Evolutionary conservation across 2,888 invertebrate genomes (phyloP).

Genomic region (Peribatodes rhomboidaria): DNA sequence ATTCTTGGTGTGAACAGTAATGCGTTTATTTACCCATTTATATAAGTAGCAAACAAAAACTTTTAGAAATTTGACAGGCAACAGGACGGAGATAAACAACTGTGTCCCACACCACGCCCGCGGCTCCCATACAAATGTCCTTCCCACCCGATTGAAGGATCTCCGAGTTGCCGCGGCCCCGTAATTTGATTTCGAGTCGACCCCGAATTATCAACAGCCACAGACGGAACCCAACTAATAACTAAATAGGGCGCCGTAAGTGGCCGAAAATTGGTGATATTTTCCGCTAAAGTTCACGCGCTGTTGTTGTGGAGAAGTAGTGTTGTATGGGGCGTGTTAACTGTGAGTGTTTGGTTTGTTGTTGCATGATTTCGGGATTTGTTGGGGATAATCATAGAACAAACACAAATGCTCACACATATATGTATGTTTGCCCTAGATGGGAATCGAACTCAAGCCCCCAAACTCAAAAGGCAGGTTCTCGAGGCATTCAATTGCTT

Average conservation of each 20-base stretch:
- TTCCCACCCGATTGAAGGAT: conserved; percentile 16
- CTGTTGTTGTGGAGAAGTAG: background rate
- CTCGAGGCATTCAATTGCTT: too few relatives aligned
- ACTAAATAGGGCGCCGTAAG: conserved; percentile 15
- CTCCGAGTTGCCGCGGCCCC: conserved; percentile 25
- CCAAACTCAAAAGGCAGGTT: too few relatives aligned
- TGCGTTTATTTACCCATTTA: too few relatives aligned
- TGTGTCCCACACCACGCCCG: background rate
- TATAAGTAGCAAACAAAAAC: too few relatives aligned
- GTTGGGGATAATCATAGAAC: background rate
- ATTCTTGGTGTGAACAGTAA: too few relatives aligned
- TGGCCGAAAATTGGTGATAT: conserved; percentile 18
- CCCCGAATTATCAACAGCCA: conserved; percentile 36
- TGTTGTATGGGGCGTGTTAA: background rate
- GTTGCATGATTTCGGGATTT: background rate
- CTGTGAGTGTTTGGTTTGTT: background rate
- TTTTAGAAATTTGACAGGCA: background rate
- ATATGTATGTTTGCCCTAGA: background rate
- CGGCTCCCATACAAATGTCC: conserved; percentile 26
- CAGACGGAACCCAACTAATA: conserved; percentile 16
- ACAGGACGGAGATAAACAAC: background rate
- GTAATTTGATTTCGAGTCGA: conserved; percentile 43
- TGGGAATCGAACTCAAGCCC: too few relatives aligned
- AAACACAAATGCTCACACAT: background rate
- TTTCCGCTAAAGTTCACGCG: background rate